These are phyloP conservation scores for Drosophila limbata DNA, from an alignment of 2,888 invertebrate species.

Conservation along the genomic window DNA sequence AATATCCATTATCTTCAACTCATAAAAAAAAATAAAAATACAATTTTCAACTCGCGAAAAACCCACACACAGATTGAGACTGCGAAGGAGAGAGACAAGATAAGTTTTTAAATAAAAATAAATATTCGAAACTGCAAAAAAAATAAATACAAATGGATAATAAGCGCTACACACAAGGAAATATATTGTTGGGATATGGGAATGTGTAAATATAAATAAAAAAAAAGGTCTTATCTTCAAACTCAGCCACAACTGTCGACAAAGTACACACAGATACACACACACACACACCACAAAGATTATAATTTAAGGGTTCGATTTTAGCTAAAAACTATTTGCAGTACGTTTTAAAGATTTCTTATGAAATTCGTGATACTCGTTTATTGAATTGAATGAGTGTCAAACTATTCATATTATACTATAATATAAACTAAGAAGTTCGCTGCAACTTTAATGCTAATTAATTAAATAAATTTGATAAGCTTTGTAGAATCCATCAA, in stretches of 20 bases:
- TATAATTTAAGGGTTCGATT: slow-evolving; percentile 4
- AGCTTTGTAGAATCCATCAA: background rate
- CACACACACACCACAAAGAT: background rate
- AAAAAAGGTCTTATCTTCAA: slow-evolving; percentile 25
- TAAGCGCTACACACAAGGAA: slow-evolving; percentile 25
- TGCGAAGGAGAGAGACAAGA: slow-evolving; percentile 1
- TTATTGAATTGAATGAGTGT: background rate
- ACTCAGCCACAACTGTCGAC: background rate
- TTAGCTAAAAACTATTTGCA: slow-evolving; percentile 17
- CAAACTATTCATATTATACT: slow-evolving; percentile 2
- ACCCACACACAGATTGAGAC: background rate
- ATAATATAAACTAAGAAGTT: slow-evolving; percentile 2
- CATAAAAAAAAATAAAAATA: background rate
- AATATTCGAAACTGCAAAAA: slow-evolving; percentile 27
- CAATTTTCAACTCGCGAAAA: slow-evolving; percentile 10
- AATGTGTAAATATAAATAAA: slow-evolving; percentile 25
- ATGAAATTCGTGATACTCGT: slow-evolving; percentile 1
- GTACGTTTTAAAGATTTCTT: slow-evolving; percentile 2
- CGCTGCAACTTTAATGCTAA: background rate
- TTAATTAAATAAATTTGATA: background rate
- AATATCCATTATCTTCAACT: slow-evolving; percentile 12
- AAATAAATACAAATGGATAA: slow-evolving; percentile 13
- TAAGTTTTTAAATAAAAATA: slow-evolving; percentile 28
- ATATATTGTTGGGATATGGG: slow-evolving; percentile 29
- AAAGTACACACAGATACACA: slow-evolving; percentile 27